These are phyloP conservation scores for Ciconia nigra DNA, from an alignment of 2,797 vertebrate genomes.

Conservation along the genomic window DNA sequence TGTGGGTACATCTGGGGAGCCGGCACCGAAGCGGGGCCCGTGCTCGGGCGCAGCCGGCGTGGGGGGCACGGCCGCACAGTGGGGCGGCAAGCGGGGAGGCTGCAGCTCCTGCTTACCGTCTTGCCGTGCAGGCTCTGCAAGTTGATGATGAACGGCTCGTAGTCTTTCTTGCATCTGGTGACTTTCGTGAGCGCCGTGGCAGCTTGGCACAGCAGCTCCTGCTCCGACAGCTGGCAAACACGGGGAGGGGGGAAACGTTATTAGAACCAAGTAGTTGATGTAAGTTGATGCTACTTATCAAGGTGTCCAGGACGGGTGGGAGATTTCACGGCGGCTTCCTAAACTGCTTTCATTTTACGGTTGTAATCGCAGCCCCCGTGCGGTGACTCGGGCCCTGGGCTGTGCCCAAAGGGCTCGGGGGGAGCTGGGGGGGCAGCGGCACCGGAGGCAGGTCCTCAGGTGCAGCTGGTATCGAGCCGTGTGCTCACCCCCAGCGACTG, in stretches of 20 bases:
- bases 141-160: background rate
- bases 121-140: background rate
- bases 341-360: accelerated
- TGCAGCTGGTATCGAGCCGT: accelerated
- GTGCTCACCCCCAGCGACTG: accelerated
- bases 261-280: accelerated
- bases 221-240: background rate
- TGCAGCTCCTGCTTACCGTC: background rate
- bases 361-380: background rate
- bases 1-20: accelerated
- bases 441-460: background rate
- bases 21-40: accelerated
- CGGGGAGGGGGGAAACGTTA: accelerated
- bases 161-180: background rate
- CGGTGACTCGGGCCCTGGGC: background rate
- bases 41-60: accelerated
- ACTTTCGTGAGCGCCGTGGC: background rate
- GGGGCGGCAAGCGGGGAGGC: accelerated
- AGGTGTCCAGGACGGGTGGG: background rate
- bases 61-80: accelerated
- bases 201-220: conserved; percentile 50
- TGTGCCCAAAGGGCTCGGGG: background rate
- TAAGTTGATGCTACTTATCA: background rate
- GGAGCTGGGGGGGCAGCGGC: background rate
- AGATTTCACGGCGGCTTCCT: background rate